Conservation (phyloP, 1,140 invertebrate genomes). For the Caligus rogercresseyi region DNA sequence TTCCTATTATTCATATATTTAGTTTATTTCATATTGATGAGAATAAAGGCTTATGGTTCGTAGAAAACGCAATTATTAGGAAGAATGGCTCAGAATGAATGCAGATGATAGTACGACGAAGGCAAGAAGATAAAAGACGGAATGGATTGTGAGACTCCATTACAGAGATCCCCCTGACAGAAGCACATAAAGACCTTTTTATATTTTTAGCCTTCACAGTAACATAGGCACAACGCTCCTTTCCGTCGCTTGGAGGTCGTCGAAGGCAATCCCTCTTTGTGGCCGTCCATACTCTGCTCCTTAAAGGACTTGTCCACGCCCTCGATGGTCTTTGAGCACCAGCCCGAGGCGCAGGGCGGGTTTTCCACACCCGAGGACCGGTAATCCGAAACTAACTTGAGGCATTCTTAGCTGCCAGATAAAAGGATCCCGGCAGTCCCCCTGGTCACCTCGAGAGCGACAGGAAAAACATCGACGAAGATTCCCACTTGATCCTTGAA, state of each 20-base stretch:
- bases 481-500: not conserved
- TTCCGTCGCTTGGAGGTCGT: slow-evolving; percentile 60
- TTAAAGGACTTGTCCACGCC: slow-evolving; percentile 28
- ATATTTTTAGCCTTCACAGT: slow-evolving; percentile 48
- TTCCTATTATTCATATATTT: no score
- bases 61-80: no score
- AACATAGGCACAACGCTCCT: slow-evolving; percentile 70
- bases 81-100: not conserved
- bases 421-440: slow-evolving; percentile 68
- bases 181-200: slow-evolving; percentile 64
- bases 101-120: not conserved
- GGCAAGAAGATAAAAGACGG: not conserved
- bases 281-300: slow-evolving; percentile 61
- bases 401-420: slow-evolving; percentile 24
- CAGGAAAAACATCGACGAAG: slow-evolving; percentile 50
- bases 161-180: slow-evolving; percentile 76
- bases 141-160: slow-evolving; percentile 29
- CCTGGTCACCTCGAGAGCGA: slow-evolving; percentile 62
- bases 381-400: slow-evolving; percentile 21
- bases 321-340: slow-evolving; percentile 79
- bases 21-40: no score
- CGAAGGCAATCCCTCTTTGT: slow-evolving; percentile 69
- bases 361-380: slow-evolving; percentile 41
- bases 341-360: slow-evolving; percentile 68
- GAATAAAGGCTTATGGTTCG: no score